Conservation (phyloP, 2,113 vertebrate genomes). For the Tauraco erythrolophus region DNA sequence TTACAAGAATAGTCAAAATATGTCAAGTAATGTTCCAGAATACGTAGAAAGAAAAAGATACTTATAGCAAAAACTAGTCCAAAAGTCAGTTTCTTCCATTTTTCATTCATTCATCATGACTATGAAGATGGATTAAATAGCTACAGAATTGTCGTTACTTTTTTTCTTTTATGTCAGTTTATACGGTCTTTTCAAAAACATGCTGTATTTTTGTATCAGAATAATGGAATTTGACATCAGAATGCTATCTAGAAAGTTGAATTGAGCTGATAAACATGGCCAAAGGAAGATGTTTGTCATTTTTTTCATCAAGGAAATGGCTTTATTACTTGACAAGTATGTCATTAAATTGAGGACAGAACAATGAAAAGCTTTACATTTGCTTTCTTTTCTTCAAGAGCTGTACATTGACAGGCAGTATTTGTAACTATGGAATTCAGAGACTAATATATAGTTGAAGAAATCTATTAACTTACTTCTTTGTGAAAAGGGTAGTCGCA, state of each 20-base stretch:
- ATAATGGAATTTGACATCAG: not conserved
- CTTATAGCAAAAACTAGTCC: not conserved
- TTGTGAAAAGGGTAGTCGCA: not conserved
- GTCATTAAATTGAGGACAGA: not conserved
- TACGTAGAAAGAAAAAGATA: not conserved
- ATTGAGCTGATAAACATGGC: not conserved
- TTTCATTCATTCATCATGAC: not conserved
- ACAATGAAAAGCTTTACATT: not conserved
- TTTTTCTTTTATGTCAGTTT: not conserved
- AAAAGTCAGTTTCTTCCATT: not conserved
- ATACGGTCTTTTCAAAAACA: not conserved
- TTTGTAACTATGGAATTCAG: not conserved
- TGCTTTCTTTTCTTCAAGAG: not conserved
- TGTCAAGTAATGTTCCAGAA: not conserved
- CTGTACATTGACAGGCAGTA: not conserved
- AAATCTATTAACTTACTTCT: not conserved
- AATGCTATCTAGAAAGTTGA: not conserved
- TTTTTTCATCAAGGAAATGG: not conserved
- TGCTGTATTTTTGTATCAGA: not conserved
- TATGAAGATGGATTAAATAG: not conserved
- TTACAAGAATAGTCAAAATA: not conserved
- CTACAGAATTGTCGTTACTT: not conserved
- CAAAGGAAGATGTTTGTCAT: not conserved
- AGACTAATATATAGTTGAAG: not conserved
- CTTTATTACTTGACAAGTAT: not conserved